These are phyloP conservation scores for Scaptomyza tumidula DNA, from an alignment of 2,888 invertebrate genomes.

Conservation along the genomic window DNA sequence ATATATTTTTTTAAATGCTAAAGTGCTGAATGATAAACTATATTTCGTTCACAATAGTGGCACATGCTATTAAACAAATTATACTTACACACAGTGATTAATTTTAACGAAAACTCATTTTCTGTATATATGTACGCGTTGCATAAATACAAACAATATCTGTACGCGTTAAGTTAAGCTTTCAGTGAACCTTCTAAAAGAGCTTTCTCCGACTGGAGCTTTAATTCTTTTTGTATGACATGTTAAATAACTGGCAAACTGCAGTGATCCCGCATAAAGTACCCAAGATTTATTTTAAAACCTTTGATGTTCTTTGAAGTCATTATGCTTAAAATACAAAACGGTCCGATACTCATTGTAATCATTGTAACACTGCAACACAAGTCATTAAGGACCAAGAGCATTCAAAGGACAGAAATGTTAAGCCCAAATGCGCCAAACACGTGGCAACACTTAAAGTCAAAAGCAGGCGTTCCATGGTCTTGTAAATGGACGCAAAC, in stretches of 20 bases:
- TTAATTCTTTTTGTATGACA: neutral
- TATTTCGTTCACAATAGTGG: no score
- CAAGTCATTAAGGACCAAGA: slow-evolving; percentile 32
- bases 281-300: slow-evolving; percentile 7
- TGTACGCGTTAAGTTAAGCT: no score
- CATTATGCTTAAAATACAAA: slow-evolving; percentile 36
- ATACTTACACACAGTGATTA: no score
- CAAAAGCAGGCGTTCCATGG: slow-evolving; percentile 63
- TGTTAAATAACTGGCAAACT: neutral
- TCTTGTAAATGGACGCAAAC: slow-evolving; percentile 40
- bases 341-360: slow-evolving; percentile 33
- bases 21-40: no score
- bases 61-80: no score
- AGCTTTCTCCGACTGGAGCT: no score
- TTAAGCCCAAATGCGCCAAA: slow-evolving; percentile 25
- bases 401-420: slow-evolving; percentile 31
- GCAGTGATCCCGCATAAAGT: neutral
- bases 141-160: no score
- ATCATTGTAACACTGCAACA: slow-evolving; percentile 16
- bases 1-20: no score
- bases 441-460: slow-evolving; percentile 67
- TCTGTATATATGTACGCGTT: no score
- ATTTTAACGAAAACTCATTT: no score
- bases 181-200: no score
- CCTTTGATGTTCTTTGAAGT: slow-evolving; percentile 56